Evolutionary conservation across 2,113 vertebrate genomes (phyloP).

Genomic region (Embiotoca jacksoni): DNA sequence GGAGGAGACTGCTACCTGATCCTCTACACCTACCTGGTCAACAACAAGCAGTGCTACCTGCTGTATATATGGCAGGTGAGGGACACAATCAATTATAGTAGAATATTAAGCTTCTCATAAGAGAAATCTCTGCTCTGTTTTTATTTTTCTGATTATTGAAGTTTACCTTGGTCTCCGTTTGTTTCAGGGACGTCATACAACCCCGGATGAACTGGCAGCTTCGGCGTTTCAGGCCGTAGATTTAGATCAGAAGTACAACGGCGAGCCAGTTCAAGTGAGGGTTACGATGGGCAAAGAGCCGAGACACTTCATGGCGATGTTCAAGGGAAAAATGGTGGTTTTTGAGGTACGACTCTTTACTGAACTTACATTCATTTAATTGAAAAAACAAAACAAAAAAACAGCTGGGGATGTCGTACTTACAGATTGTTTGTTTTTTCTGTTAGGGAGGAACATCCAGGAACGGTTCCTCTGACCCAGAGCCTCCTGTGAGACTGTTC

Average conservation of each 20-base stretch:
- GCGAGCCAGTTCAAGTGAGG: slow-evolving; percentile 87
- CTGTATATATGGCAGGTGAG: slow-evolving; percentile 94
- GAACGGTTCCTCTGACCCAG: slow-evolving; percentile 77
- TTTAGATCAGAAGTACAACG: slow-evolving; percentile 86
- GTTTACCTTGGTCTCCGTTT: neutral
- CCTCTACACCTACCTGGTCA: slow-evolving; percentile 88
- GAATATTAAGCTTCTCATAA: too few relatives aligned
- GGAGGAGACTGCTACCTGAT: slow-evolving; percentile 94
- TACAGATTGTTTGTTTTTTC: neutral
- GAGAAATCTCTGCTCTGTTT: too few relatives aligned
- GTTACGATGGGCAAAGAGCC: slow-evolving; percentile 92
- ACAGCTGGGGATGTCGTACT: too few relatives aligned
- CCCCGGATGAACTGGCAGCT: slow-evolving; percentile 90
- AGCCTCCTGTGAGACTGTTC: slow-evolving; percentile 88
- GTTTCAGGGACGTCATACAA: slow-evolving; percentile 87
- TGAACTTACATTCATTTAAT: neutral
- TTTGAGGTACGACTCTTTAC: slow-evolving; percentile 85
- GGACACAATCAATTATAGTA: neutral
- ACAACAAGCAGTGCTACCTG: slow-evolving; percentile 82
- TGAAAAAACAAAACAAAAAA: too few relatives aligned
- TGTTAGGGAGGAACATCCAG: slow-evolving; percentile 90
- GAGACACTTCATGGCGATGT: slow-evolving; percentile 91
- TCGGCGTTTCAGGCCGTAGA: slow-evolving; percentile 88
- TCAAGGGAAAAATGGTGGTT: slow-evolving; percentile 91
- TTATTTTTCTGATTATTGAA: neutral